Base-by-base conservation (phyloP, 2,113 vertebrate genomes). In the Muntiacus reevesi region DNA sequence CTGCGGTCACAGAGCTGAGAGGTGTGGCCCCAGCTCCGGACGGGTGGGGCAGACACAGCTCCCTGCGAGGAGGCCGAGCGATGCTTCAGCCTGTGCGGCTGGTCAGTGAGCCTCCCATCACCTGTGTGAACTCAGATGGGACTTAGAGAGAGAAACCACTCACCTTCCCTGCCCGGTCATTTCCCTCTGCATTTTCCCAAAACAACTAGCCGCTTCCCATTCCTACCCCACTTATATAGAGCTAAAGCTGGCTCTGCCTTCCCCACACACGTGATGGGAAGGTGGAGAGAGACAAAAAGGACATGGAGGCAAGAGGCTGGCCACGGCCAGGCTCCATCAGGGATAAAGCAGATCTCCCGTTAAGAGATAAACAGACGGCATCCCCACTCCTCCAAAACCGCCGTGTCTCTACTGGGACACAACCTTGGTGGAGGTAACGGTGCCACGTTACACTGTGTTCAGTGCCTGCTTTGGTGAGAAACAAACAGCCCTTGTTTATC, bases 191-290 rank as follows among this genome's bases (percentile, higher is more conserved):
- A 2, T 40, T 6, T 59, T 57, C 23, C 50, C 19, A 4, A 7
- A 79, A 25, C 2, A 28, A 59, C 30, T 6, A 74, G 36, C 67
- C 36, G 40, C 36, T 74, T 43, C 64, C 40, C 2, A 14, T 52
- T 23, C 54, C 19, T 0, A 7, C 5, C 28, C 27, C 4, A 5
- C 1, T 33, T 0, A 23, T 0, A 0, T 2, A 1, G 17, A 23
- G 17, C 36, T 17, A 12, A 87, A 36, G 36, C 33, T 54, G 0
- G 36, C 25, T 36, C 71, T 6, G 0, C 30, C 33, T 13, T 7
- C 16, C 47, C 54, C 43, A 43, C 6, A 10, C 0, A 19, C 1
- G 0, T 12, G 6, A 36, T 2, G 0, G 4, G 10, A 33, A 13
- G 2, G 7, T 3, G 21, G 27, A 7, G 11, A 60, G 50, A 15